Base-by-base conservation (phyloP, 2,113 vertebrate genomes). In the Gymnorhina tibicen region DNA sequence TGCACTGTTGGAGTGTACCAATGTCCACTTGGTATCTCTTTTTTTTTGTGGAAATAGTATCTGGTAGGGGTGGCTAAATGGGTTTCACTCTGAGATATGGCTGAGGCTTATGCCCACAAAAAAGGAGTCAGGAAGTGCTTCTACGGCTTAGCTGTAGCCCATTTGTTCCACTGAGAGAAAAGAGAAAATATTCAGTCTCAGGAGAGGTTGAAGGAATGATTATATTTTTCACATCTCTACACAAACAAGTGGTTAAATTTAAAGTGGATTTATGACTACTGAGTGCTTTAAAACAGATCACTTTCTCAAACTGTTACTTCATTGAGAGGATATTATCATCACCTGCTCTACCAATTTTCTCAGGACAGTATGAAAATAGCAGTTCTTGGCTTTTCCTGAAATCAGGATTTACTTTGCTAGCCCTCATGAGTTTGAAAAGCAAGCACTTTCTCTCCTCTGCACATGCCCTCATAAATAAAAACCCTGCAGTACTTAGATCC, bases 21-120 rank as follows among this genome's bases (percentile, higher is more conserved):
- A 10, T 15, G 3, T 28, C 14, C 50, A 50, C 8, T 23, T 1
- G 5, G 9, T 41, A 19, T 8, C 4, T 37, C 2, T 7, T 47
- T 33, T 13, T 73, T 49, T 27, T 6, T 3, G 10, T 47, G 22
- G 37, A 66, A 80, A 30, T 46, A 24, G 2, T 42, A 23, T 66
- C 39, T 42, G 10, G 19, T 42, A 8, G 5, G 8, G 12, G 8
- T 28, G 53, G 24, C 7, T 73, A 44, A 72, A 66, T 13, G 30
- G 2, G 4, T 91, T 37, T 73, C 19, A 6, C 8, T 74, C 13
- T 59, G 23, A 70, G 19, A 47, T 33, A 21, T 39, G 16, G 1
- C 13, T 76, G 35, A 28, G 12, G 5, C 10, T 88, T 69, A 56
- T 4, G 67, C 4, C 11, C 64, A 32, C 3, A 24, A 30, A 12